Evolutionary conservation across 1,140 invertebrate species (phyloP), one percentile per base, ranked within the genome.

Genomic region (Atta texana): DNA sequence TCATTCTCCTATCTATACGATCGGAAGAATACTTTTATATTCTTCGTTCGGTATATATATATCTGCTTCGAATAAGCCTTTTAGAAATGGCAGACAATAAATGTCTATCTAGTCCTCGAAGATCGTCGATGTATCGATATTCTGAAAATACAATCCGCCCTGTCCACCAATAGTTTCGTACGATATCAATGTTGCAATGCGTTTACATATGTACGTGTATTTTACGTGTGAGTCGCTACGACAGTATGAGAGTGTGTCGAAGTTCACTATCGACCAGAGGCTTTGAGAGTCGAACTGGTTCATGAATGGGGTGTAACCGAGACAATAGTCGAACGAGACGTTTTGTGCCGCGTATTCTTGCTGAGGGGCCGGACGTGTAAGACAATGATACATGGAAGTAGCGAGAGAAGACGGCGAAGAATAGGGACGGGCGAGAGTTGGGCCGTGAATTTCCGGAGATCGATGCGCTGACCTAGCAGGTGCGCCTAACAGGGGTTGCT

Each of bases 401-500:
- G 57, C 12, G 57, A 55, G 63, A 21, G 59, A 63, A 57, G 61
- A 51, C 44, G 53, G 53, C 39, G 87, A 81, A 34, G 76, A 55
- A 87, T 85, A 78, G 57, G 31, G 44, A 39, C 51, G 44, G 31
- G n/a, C 66, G 68, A n/a, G 61, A 63, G 76, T 57, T 10, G 59
- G 55, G 18, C 59, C 39, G 69, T 82, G 75, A 89, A 89, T 84
- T 87, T 89, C 57, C 53, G 24, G 34, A 57, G 31, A 31, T 87
- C 86, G 78, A 87, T 87, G 78, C 68, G 63, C 84, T 77, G 88
- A 76, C 74, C 85, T 49, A 68, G 21, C 71, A 69, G 63, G 71
- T 88, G 78, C 44, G 44, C 34, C 49, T 49, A 34, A 14, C n/a
- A 55, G 12, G 49, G 8, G 39, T 34, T 44, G 53, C 28, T 16